Evolutionary conservation across 2,797 vertebrate genomes (phyloP), one percentile per base, ranked within the genome.

Genomic region (Oreortyx pictus): DNA sequence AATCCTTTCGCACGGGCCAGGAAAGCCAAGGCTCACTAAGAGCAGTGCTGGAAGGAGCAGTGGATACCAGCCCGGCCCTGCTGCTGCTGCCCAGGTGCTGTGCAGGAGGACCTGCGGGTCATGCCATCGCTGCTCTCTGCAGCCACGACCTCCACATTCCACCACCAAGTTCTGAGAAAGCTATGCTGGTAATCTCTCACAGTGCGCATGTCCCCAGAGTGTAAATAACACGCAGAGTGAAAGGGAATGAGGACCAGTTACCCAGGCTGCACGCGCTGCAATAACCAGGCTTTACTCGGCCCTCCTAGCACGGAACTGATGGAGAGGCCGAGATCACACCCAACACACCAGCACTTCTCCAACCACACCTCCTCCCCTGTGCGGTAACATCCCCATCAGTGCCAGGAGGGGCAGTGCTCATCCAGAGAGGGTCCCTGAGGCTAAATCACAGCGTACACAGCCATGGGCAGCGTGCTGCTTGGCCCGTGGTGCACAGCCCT

Each of bases 251-350:
- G 49, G 14, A 41, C 5, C 39, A 60, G 54, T 9, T 92, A 65
- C 44, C 68, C 86, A 52, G 71, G 64, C 60, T 92, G 93, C 82
- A 60, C 72, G 82, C 2, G 6, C 88, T 62, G 54, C 68, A 86
- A 92, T 93, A 92, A 92, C 73, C 25, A 83, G 87, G 66, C 43
- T 82, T 85, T 75, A 65, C 64, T 71, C 85, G 76, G 65, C 85
- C 72, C 73, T 93, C 82, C 66, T 66, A 94, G 89, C 57, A 65
- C 24, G 5, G 66, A 64, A 86, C 76, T 70, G 84, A 56, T 77
- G 75, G 49, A 74, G 85, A 92, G 75, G 82, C 65, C 57, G 52
- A 80, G 82, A 87, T 79, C 57, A 81, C 94, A 81, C 87, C 61
- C 78, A 29, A 54, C 27, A 52, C 70, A 62, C 1, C 20, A 78